Conservation (phyloP, 2,113 vertebrate species). For the Taxidea taxus region DNA sequence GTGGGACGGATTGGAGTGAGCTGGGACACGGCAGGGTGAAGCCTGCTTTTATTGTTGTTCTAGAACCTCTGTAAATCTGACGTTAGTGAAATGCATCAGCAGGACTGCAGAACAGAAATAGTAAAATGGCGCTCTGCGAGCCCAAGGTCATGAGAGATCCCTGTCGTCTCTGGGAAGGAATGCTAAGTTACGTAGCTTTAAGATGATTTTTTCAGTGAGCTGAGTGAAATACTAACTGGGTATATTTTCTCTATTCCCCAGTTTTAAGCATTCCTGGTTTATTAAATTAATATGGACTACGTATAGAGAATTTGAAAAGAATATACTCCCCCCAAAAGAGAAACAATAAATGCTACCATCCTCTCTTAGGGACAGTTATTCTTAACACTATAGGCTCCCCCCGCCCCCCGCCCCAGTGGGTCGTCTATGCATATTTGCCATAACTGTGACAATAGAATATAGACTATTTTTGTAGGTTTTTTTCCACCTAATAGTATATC, state of each 20-base stretch:
- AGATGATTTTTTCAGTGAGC: neutral
- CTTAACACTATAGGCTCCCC: too few relatives aligned
- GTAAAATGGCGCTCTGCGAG: neutral
- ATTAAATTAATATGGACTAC: slow-evolving; percentile 43
- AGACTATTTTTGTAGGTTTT: neutral
- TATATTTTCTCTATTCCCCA: slow-evolving; percentile 40
- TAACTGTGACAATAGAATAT: neutral
- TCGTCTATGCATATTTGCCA: neutral
- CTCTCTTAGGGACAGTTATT: neutral
- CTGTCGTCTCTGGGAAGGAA: neutral
- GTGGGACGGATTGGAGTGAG: neutral
- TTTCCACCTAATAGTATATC: neutral
- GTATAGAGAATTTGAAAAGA: slow-evolving; percentile 36
- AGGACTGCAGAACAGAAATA: slow-evolving; percentile 30
- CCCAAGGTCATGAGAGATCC: slow-evolving; percentile 20
- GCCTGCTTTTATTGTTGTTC: slow-evolving; percentile 47
- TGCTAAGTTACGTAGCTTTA: neutral
- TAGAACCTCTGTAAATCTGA: neutral
- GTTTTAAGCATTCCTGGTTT: slow-evolving; percentile 44
- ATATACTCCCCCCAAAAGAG: neutral
- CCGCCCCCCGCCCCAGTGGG: too few relatives aligned
- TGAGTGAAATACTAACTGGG: slow-evolving; percentile 29
- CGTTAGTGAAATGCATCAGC: slow-evolving; percentile 42
- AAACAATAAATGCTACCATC: neutral
- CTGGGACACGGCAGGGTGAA: slow-evolving; percentile 53